Base-by-base conservation (phyloP, 1,140 invertebrate genomes). In the Cyclina sinensis region DNA sequence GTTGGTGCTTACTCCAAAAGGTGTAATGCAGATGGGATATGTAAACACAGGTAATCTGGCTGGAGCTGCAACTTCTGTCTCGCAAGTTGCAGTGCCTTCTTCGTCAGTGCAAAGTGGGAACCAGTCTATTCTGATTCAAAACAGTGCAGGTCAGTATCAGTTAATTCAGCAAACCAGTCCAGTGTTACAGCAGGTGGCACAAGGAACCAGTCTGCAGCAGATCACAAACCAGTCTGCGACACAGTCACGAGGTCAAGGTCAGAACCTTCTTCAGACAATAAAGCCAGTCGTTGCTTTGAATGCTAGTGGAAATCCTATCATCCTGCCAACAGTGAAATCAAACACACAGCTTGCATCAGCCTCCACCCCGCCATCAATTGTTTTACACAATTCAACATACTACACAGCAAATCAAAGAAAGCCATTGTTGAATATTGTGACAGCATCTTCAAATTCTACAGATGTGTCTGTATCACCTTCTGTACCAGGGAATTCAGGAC, bases 281-380 rank as follows among this genome's bases (percentile, higher is more conserved):
- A 70, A 65, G n/a, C 79, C 79, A 51, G 65, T 88, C 43, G 51
- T 87, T 51, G 85, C 85, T 7, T 51, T 79, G 57, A 87, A 87
- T 80, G 70, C 85, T 39, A 78, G 24, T 82, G 86, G 86, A 35
- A 88, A 73, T 73, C 79, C 86, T 12, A 43, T 88, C n/a, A 46
- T 86, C 37, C 30, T 86, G 30, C 48, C 81, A 70, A 70, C 65
- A 2, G 59, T 70, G 0, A 68, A 70, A 70, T 37, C 59, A 46
- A 48, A 48, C 59, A 3, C 59, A 48, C 81, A 83, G 27, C 3
- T 68, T 1, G 39, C 30, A 14, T 18, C 81, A 14, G 48, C 16
- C 30, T 48, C 46, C 27, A 43, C 81, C 12, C 79, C 54, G 12
- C 59, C 81, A 0, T 78, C 74, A 18, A 78, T 78, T 78, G 74